Conservation (phyloP, 2,888 invertebrate species). For the Ametastegia equiseti region DNA sequence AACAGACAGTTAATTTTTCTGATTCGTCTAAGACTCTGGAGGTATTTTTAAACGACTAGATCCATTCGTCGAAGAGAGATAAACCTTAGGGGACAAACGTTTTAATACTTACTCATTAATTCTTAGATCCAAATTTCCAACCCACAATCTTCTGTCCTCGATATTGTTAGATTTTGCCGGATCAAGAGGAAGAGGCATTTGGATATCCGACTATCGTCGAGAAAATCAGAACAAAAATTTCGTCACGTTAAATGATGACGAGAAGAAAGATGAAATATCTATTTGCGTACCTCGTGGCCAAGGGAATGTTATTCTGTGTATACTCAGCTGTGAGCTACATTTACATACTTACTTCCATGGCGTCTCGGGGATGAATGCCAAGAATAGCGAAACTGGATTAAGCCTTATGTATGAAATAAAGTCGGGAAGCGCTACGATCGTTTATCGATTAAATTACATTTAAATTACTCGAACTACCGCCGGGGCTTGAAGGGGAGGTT, state of each 20-base stretch:
- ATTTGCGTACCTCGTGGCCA: background rate
- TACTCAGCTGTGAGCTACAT: too few species aligned
- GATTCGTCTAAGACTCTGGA: slow-evolving; percentile 1
- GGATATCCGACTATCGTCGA: slow-evolving; percentile 49
- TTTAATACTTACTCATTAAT: slow-evolving; percentile 93
- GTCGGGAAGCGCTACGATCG: slow-evolving; percentile 13
- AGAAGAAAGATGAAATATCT: background rate
- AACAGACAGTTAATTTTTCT: slow-evolving; percentile 67
- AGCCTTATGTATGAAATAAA: background rate
- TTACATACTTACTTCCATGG: slow-evolving; percentile 21
- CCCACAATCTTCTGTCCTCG: slow-evolving; percentile 89
- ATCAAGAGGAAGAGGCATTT: slow-evolving; percentile 79
- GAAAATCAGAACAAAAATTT: background rate
- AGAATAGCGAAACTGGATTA: background rate
- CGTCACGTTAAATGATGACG: background rate
- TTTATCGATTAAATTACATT: slow-evolving; percentile 13
- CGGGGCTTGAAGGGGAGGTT: background rate
- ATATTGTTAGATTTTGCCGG: slow-evolving; percentile 78
- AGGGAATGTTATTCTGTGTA: background rate
- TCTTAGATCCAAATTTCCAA: slow-evolving; percentile 93
- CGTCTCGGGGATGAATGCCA: background rate
- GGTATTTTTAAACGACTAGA: background rate
- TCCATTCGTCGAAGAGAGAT: slow-evolving; percentile 52
- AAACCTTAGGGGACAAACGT: slow-evolving; percentile 47
- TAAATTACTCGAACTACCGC: background rate